phyloP scores from a whole-genome alignment of 2,113 vertebrate genomes.

The Callipepla californica region DNA sequence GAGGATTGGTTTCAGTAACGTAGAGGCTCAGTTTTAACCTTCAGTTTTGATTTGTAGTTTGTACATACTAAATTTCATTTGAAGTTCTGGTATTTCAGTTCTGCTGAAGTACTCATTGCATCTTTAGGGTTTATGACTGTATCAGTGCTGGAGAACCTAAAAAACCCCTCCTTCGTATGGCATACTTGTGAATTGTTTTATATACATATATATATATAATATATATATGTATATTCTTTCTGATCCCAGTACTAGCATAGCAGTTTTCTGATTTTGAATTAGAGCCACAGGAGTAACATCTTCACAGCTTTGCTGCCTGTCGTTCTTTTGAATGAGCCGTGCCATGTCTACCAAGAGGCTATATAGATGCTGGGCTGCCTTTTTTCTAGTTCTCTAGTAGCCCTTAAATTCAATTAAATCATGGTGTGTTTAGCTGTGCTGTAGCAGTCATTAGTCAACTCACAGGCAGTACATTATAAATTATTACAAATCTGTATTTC shows the following conservation, averaged over 20 bases:
- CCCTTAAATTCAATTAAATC: not conserved
- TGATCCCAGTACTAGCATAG: not conserved
- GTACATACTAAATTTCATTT: not conserved
- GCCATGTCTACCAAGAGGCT: not conserved
- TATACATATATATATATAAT: no score
- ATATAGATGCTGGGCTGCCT: not conserved
- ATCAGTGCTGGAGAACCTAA: not conserved
- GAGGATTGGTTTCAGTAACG: not conserved
- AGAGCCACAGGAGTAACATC: constrained; percentile 11
- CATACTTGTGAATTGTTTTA: not conserved
- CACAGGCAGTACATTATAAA: not conserved
- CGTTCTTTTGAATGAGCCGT: not conserved
- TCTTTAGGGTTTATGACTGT: not conserved
- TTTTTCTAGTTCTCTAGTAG: constrained; percentile 21
- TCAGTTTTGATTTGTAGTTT: not conserved
- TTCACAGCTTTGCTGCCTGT: not conserved
- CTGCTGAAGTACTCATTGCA: not conserved
- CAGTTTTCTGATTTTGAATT: not conserved
- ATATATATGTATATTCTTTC: not conserved
- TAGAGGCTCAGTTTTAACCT: not conserved
- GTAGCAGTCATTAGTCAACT: not conserved
- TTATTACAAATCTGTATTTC: not conserved
- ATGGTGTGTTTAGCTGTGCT: not conserved
- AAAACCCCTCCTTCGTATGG: not conserved
- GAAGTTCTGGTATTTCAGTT: not conserved